Percentiles rank a stretch among this genome's conserved stretches.
These are phyloP conservation scores for Blennius ocellaris DNA, from an alignment of 2,113 vertebrate species.

Conservation along the genomic window DNA sequence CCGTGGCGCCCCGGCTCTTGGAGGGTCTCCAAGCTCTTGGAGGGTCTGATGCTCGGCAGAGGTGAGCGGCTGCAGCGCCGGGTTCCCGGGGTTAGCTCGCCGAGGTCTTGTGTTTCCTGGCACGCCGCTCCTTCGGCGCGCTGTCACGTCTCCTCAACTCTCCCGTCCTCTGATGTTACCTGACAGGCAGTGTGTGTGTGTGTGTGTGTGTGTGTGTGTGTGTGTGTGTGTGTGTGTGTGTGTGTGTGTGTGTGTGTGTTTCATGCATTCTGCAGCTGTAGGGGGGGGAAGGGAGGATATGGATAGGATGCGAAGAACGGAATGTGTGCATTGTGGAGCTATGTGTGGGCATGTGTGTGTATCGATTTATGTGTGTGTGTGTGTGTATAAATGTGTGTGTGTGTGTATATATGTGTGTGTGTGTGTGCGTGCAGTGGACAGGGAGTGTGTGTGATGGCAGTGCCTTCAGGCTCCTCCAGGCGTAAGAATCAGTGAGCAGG, in stretches of 20 bases:
- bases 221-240: slow-evolving; percentile 39
- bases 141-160: slow-evolving; percentile 73
- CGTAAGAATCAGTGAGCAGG: slow-evolving; percentile 80
- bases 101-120: slow-evolving; percentile 68
- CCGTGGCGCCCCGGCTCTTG: slow-evolving; percentile 46
- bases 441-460: slow-evolving; percentile 72
- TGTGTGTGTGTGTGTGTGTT: slow-evolving; percentile 19
- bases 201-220: slow-evolving; percentile 14
- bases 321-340: slow-evolving; percentile 48
- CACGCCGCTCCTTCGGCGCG: slow-evolving; percentile 68
- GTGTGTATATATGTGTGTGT: slow-evolving; percentile 53
- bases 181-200: slow-evolving; percentile 65
- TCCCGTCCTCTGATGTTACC: slow-evolving; percentile 70
- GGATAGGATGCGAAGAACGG: slow-evolving; percentile 42
- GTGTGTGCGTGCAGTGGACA: slow-evolving; percentile 49
- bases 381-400: slow-evolving; percentile 48
- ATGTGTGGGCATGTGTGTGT: slow-evolving; percentile 56
- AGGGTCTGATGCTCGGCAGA: slow-evolving; percentile 58
- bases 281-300: slow-evolving; percentile 54
- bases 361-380: slow-evolving; percentile 60
- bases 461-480: slow-evolving; percentile 81
- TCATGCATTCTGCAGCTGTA: slow-evolving; percentile 46
- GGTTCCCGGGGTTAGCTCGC: slow-evolving; percentile 63
- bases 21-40: slow-evolving; percentile 65
- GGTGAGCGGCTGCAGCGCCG: slow-evolving; percentile 48